Evolutionary conservation across 2,113 vertebrate genomes (phyloP).

Genomic region (Protobothrops mucrosquamatus): DNA sequence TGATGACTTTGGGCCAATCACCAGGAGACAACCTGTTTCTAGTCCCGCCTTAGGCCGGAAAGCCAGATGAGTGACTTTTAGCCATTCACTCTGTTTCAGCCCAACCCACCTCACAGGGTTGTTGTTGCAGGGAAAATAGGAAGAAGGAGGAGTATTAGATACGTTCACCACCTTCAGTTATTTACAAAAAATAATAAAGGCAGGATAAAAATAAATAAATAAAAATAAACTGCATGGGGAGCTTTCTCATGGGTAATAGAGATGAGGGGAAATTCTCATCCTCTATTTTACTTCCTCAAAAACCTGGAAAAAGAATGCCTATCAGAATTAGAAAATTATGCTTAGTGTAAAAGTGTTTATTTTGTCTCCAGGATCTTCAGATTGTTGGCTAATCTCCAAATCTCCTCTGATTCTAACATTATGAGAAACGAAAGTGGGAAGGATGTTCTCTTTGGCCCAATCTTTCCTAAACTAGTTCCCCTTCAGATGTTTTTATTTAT

Average conservation of each 20-base stretch:
- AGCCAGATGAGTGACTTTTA: background rate
- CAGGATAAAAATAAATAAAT: background rate
- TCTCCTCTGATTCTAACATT: background rate
- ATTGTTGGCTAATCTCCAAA: background rate
- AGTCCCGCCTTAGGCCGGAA: background rate
- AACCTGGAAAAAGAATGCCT: background rate
- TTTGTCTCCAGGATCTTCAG: background rate
- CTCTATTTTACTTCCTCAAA: background rate
- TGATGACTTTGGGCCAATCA: background rate
- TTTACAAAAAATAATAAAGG: background rate
- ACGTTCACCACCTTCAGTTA: background rate
- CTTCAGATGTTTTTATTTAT: background rate
- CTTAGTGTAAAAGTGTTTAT: background rate
- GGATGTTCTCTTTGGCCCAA: background rate
- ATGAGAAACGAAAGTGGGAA: background rate
- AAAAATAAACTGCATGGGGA: background rate
- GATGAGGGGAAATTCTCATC: background rate
- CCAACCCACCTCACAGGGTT: background rate
- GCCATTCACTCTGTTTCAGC: background rate
- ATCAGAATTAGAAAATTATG: background rate
- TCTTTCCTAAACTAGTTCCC: background rate
- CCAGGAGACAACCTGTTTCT: background rate
- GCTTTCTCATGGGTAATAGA: background rate
- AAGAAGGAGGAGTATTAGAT: background rate
- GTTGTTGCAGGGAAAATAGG: background rate